Base-by-base conservation (phyloP, 2,888 invertebrate species). In the Gymnocheta viridis region DNA sequence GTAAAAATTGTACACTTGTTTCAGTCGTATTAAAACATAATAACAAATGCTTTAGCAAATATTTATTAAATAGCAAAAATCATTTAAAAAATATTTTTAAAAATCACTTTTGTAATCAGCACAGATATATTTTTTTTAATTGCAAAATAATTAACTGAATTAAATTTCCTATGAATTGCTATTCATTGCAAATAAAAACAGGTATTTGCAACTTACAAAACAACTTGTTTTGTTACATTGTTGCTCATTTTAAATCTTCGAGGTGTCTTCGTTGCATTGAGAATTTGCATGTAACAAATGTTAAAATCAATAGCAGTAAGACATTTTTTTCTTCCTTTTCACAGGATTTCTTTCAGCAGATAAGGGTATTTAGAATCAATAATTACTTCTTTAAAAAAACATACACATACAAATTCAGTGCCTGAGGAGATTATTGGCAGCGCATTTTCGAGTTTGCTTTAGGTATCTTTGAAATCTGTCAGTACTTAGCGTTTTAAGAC, bases 141-240 rank as follows among this genome's bases (percentile, higher is more conserved):
- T 44, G 47, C 56, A 44, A 72, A 72, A 72, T 58, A 72, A 44
- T 72, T 58, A 58, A 47, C 29, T 7, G 32, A 72, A 72, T 58
- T 58, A 58, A 58, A 72, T 56, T 19, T 29, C 9, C 41, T 7
- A 70, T 4, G 19, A 41, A 70, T 44, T 27, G 17, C 54, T 41
- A 14, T 70, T 41, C 17, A 17, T 12, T 10, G 38, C 35, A 7
- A 29, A 60, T 7, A 27, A 4, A 54, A 27, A 22, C 27, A 0
- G 27, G 27, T 54, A 27, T 54, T 54, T 24, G 2, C 24, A 24
- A 56, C 10, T 32, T 24, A n/a, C 7, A 32, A 24, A 27, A 51
- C 4, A n/a, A 38, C 38, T 62, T 12, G 35, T 73, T 62, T 62
- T 7, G 12, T 10, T 29, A 74, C 38, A 51, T 51, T 62, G 38